phyloP scores from a whole-genome alignment of 2,888 invertebrate genomes.

The Agonopterix alstromeriana region DNA sequence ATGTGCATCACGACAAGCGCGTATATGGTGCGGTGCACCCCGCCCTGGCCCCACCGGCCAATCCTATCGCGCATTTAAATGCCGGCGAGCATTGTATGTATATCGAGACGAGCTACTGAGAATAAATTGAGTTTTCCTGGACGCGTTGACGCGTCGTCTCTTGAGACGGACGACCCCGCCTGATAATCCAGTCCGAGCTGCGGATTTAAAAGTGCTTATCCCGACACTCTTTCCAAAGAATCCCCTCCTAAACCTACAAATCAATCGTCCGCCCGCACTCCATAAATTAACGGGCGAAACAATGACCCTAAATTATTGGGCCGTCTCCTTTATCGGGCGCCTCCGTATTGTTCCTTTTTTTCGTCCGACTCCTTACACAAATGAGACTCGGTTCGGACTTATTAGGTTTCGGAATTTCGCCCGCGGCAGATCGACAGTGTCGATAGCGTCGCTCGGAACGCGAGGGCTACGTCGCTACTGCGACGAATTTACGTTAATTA shows the following conservation, averaged over 20 bases:
- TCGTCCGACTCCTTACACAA: conserved; percentile 63
- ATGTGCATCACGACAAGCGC: conserved; percentile 72
- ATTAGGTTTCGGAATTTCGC: conserved; percentile 70
- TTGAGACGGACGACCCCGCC: conserved; percentile 20
- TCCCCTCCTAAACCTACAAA: conserved; percentile 65
- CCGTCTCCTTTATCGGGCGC: conserved; percentile 63
- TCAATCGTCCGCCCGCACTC: conserved; percentile 71
- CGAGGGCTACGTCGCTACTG: conserved; percentile 21
- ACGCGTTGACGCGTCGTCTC: conserved; percentile 39
- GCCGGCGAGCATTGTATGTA: conserved; percentile 68
- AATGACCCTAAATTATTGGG: conserved; percentile 75
- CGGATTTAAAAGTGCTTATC: conserved; percentile 53
- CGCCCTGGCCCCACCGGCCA: conserved; percentile 58
- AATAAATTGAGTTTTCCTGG: conserved; percentile 62
- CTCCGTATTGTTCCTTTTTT: conserved; percentile 60
- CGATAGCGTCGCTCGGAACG: conserved; percentile 46
- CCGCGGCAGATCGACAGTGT: conserved; percentile 55
- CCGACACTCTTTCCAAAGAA: conserved; percentile 46
- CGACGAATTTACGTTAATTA: conserved; percentile 50
- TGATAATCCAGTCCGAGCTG: conserved; percentile 18
- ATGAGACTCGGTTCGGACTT: conserved; percentile 69
- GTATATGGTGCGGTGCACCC: conserved; percentile 59
- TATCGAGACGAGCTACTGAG: conserved; percentile 50
- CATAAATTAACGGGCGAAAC: conserved; percentile 72
- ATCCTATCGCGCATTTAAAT: conserved; percentile 70